Evolutionary conservation across 2,797 vertebrate species (phyloP).

Genomic region (Typhlichthys eigenmanni): DNA sequence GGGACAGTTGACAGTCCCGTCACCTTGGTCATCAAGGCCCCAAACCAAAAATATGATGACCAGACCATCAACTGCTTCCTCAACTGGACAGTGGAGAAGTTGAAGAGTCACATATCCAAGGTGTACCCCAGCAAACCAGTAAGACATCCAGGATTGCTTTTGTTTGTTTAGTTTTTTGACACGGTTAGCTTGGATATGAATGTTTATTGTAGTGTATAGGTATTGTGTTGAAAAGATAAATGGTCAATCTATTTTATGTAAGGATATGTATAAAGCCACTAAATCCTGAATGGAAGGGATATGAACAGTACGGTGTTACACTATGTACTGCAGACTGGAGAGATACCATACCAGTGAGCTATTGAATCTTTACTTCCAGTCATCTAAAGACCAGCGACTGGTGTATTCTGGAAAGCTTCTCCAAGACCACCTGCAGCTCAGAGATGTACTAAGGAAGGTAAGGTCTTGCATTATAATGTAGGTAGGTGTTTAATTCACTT

Average conservation of each 20-base stretch:
- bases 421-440: constrained; percentile 91
- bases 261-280: no score
- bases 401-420: constrained; percentile 95
- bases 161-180: background rate
- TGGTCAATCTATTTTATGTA: background rate
- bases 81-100: constrained; percentile 92
- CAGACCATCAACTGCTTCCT: constrained; percentile 93
- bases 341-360: background rate
- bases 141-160: constrained; percentile 14
- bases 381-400: constrained; percentile 91
- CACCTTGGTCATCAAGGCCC: constrained; percentile 92
- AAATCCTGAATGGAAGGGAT: no score
- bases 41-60: constrained; percentile 96
- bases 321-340: background rate
- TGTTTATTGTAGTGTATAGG: background rate
- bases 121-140: constrained; percentile 95
- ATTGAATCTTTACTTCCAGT: constrained; percentile 72
- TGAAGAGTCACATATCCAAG: constrained; percentile 89
- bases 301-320: no score
- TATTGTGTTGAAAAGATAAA: background rate
- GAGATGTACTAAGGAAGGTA: constrained; percentile 95
- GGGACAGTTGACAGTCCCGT: constrained; percentile 83
- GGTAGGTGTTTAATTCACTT: no score
- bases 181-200: background rate
- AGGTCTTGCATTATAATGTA: background rate